A percentile compares a stretch with the other conserved stretches of the same genome.
Conservation (phyloP, 2,113 vertebrate species). For the Hippocampus comes region DNA sequence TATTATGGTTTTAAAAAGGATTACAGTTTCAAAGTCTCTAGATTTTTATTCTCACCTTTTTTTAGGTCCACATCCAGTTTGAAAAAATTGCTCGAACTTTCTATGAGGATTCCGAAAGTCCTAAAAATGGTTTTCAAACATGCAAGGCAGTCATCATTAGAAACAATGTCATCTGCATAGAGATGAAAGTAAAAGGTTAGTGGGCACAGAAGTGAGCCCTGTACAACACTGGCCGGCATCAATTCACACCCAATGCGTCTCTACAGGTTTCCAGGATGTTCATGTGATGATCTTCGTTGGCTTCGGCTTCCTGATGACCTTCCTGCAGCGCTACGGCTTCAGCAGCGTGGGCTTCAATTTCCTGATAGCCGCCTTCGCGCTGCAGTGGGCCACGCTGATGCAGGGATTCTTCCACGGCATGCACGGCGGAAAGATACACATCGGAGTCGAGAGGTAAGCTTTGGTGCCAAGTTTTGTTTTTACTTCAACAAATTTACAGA, state of each 20-base stretch:
- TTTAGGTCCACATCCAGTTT: no score
- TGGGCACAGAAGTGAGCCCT: neutral
- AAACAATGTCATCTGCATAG: neutral
- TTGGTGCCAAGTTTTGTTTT: no score
- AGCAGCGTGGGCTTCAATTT: constrained; percentile 82
- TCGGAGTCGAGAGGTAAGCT: constrained; percentile 80
- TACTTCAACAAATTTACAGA: no score
- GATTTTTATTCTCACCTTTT: no score
- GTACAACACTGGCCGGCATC: neutral
- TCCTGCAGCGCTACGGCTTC: constrained; percentile 82
- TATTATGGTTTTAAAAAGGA: no score
- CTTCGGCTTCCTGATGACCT: constrained; percentile 89
- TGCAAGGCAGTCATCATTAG: neutral
- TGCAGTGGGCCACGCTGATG: constrained; percentile 88
- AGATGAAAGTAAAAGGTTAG: neutral
- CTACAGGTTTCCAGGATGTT: constrained; percentile 83
- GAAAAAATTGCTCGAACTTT: no score
- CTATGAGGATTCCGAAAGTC: no score
- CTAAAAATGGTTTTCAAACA: no score
- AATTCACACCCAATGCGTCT: neutral
- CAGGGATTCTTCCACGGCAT: constrained; percentile 82
- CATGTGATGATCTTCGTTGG: constrained; percentile 86
- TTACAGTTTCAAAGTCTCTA: no score
- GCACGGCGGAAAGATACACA: constrained; percentile 75
- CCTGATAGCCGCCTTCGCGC: constrained; percentile 77